Evolutionary conservation across 1,140 invertebrate genomes (phyloP).

Genomic region (Lethrus apterus): DNA sequence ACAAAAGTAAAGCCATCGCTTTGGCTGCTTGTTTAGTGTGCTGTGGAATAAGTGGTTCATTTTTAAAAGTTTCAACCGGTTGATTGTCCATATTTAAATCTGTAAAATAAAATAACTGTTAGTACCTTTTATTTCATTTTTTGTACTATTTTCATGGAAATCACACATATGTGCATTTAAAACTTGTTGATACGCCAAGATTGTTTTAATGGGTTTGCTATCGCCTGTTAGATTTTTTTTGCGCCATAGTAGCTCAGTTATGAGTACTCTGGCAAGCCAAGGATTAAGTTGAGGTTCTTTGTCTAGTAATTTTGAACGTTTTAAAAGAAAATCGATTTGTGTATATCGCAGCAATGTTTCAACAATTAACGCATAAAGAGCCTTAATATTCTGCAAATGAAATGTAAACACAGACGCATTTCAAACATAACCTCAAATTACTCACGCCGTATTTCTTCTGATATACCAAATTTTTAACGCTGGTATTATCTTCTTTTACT

Average conservation of each 20-base stretch:
- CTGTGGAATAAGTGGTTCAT: constrained; percentile 12
- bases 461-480: constrained; percentile 64
- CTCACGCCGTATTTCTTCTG: constrained; percentile 50
- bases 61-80: not conserved
- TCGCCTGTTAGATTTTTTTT: constrained; percentile 59
- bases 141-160: constrained; percentile 22
- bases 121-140: constrained; percentile 5
- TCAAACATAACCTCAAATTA: constrained; percentile 22
- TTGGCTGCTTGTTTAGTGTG: constrained; percentile 43
- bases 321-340: constrained; percentile 57
- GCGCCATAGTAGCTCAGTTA: constrained; percentile 77
- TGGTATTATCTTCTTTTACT: constrained; percentile 58
- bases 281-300: constrained; percentile 62
- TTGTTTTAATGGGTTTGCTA: constrained; percentile 60
- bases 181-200: constrained; percentile 56
- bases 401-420: not conserved
- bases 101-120: constrained; percentile 11
- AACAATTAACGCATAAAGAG: constrained; percentile 63
- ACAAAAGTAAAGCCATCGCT: constrained; percentile 57
- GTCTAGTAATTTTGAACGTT: constrained; percentile 52
- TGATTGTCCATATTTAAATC: constrained; percentile 15
- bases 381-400: constrained; percentile 59
- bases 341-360: constrained; percentile 60
- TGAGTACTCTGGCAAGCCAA: constrained; percentile 64
- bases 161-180: constrained; percentile 41